Percentiles rank a stretch among this genome's conserved stretches.
Evolutionary conservation across 2,888 invertebrate genomes (phyloP).

Genomic region (Hermodice carunculata): DNA sequence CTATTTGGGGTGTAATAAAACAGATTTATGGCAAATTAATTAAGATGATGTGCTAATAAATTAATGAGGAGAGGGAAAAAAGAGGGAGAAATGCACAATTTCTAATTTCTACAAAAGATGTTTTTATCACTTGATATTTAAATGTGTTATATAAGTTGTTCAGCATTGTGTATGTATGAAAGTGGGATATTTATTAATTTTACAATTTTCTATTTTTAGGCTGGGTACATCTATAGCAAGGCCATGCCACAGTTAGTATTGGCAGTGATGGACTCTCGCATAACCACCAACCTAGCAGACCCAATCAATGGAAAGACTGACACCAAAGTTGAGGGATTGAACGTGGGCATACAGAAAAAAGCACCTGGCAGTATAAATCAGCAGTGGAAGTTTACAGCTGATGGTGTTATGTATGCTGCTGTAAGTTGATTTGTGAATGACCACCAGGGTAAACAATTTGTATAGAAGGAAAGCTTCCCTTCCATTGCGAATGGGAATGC

Average conservation of each 20-base stretch:
- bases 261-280: conserved; percentile 49
- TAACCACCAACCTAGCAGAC: conserved; percentile 36
- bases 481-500: too few species aligned
- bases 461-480: too few species aligned
- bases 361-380: conserved; percentile 54
- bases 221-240: conserved; percentile 62
- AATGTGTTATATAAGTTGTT: not conserved
- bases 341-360: conserved; percentile 60
- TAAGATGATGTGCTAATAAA: too few species aligned
- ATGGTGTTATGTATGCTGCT: conserved; percentile 54
- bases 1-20: too few species aligned
- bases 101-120: not conserved
- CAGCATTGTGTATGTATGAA: too few species aligned
- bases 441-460: too few species aligned
- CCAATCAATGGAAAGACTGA: conserved; percentile 35
- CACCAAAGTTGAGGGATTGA: conserved; percentile 50
- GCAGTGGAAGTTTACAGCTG: conserved; percentile 62
- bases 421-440: too few species aligned
- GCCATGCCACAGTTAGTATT: conserved; percentile 64
- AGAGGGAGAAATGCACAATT: too few species aligned
- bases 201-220: conserved; percentile 47
- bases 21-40: too few species aligned
- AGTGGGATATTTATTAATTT: too few species aligned
- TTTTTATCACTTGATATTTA: not conserved
- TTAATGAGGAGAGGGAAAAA: too few species aligned